Evolutionary conservation across 2,797 vertebrate genomes (phyloP), one percentile per base, ranked within the genome.

Genomic region (Hoplostethus mediterraneus): DNA sequence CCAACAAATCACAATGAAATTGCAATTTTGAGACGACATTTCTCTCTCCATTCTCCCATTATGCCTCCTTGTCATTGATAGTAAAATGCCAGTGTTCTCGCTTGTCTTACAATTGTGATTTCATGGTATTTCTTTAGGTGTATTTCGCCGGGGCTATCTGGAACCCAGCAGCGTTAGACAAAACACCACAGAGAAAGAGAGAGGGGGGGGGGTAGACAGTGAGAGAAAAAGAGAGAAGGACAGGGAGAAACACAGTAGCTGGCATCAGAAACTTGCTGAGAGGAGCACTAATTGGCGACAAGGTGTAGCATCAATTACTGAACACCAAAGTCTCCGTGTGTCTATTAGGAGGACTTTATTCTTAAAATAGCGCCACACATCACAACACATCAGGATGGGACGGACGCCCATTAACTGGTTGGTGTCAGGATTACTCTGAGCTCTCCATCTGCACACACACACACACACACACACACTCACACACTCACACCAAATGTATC

Each of bases 331-430:
- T 54, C 49, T 61, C 53, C 1, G 38, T 59, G 59, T 28, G 63
- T 65, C 31, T 60, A 16, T 63, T 78, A 52, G 54, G 25, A 56
- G 58, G 58, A 61, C 73, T 82, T 79, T 77, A 77, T 57, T 80
- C 70, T 70, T 54, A 73, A 80, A 87, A 80, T 84, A 89, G 68
- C 21, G 48, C 2, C 9, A 49, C 52, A 63, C 38, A 65, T 71
- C 70, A 75, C 42, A 79, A 28, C 65, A 36, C 64, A 80, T 75
- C 65, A 83, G 70, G 67, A 51, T 36, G 45, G 59, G 60, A 57
- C 66, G 73, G 63, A 55, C n/a, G 30, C 86, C 91, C 77, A 87
- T 87, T 87, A 90, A 79, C 70, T 74, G 73, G 71, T 58, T 76
- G 75, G 62, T 84, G 81, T 80, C 73, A n/a, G 65, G 72, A 69